Percentiles rank a stretch among this genome's conserved stretches.
Conservation (phyloP, 2,113 vertebrate species). For the Ochotona princeps region DNA sequence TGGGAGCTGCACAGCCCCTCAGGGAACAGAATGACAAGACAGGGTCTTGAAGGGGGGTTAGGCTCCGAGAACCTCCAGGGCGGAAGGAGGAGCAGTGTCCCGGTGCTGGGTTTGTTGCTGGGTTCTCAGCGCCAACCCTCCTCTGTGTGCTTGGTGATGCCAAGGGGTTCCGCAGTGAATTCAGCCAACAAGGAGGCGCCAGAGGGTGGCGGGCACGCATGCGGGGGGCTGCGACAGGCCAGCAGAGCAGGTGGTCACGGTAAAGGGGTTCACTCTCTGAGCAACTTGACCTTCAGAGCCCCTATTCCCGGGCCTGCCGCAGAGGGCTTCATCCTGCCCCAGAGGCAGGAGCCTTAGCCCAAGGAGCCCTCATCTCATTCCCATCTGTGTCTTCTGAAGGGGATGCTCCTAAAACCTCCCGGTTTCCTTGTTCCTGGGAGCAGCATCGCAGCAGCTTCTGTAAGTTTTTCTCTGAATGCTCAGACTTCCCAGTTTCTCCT, state of each 20-base stretch:
- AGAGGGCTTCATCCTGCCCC: too few relatives aligned
- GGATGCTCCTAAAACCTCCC: not conserved
- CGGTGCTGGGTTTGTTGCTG: not conserved
- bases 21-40: not conserved
- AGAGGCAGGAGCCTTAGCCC: fast-evolving
- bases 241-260: not conserved
- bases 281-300: not conserved
- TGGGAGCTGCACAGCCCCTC: too few relatives aligned
- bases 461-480: not conserved
- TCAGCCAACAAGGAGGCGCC: not conserved
- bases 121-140: not conserved
- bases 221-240: fast-evolving
- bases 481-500: not conserved
- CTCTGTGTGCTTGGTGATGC: fast-evolving
- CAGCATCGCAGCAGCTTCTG: not conserved
- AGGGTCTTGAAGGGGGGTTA: not conserved
- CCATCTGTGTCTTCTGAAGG: not conserved
- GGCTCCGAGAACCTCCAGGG: fast-evolving
- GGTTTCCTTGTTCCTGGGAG: not conserved
- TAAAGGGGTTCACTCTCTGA: not conserved
- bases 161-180: not conserved
- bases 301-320: too few relatives aligned
- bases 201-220: not conserved
- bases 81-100: not conserved
- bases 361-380: fast-evolving